Base-by-base conservation (phyloP, 1,140 invertebrate genomes). In the Drosophila rhopaloa region DNA sequence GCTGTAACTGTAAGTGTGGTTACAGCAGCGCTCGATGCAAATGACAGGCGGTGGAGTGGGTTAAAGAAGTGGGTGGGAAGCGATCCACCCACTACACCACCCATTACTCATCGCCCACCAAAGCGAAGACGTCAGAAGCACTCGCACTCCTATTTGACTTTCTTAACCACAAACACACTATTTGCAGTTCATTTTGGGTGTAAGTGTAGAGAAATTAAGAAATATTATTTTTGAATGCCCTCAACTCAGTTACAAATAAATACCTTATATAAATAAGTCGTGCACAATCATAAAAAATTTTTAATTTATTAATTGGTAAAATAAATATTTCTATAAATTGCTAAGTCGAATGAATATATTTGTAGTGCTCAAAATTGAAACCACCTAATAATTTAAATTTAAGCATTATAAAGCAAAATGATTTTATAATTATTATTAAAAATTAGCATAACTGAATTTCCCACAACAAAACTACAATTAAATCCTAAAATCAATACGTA, bases 131-230 rank as follows among this genome's bases (percentile, higher is more conserved):
- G 72, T 76, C 54, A 76, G 54, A 76, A 38, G 53, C 81, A 56
- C 37, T 58, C 13, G 5, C 38, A 38, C 14, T 46, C 16, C 19
- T 19, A 48, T 27, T 48, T 10, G 44, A 6, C 13, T 40, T 27
- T 19, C 41, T 44, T 53, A 13, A 37, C 51, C 44, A 29, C 19
- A 46, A 40, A 51, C 35, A 61, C 40, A 58, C 43, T 80, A 63
- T 86, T 86, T 85, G 75, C 82, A 57, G 75, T 81, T 81, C 75
- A 75, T 86, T 76, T 85, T 78, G 58, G 70, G 70, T 53, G 48
- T 16, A 56, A 43, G n/a, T 14, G 8, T 27, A 27, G n/a, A 10
- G 29, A 5, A 32, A 14, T 14, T 8, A 1, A 1, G 10, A 58
- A 37, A 24, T 24, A 24, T 24, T 24, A 24, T 24, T 24, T 24